Evolutionary conservation across 2,113 vertebrate genomes (phyloP).

Genomic region (Dromaius novaehollandiae): DNA sequence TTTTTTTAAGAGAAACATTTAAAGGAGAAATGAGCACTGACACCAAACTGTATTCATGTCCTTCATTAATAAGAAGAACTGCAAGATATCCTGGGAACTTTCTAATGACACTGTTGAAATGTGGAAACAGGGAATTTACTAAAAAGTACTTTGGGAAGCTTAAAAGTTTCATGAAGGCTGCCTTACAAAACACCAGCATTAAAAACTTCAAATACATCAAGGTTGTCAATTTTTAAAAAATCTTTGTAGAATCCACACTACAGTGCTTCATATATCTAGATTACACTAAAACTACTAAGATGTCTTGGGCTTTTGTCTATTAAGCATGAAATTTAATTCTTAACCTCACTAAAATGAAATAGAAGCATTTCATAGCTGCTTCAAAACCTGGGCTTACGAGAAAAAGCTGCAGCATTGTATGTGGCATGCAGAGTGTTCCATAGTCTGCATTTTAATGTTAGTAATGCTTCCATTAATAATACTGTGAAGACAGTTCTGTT

Average conservation of each 20-base stretch:
- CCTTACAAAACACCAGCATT: background rate
- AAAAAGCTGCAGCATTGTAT: background rate
- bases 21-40: background rate
- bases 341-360: background rate
- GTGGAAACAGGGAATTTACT: background rate
- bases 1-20: background rate
- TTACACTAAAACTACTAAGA: background rate
- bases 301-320: background rate
- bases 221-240: background rate
- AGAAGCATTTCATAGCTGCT: background rate
- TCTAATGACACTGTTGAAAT: background rate
- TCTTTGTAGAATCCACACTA: background rate
- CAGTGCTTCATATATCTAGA: background rate
- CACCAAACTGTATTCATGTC: rapidly evolving
- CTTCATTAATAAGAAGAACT: background rate
- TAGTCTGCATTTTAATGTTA: background rate
- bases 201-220: background rate
- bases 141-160: background rate
- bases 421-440: background rate
- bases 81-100: background rate
- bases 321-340: background rate
- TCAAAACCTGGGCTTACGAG: background rate
- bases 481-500: background rate
- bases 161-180: background rate
- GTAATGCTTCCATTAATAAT: background rate